A percentile compares a stretch with the other conserved stretches of the same genome.
phyloP scores from a whole-genome alignment of 2,797 vertebrate species.

The Sebastes kiyomatsui region DNA sequence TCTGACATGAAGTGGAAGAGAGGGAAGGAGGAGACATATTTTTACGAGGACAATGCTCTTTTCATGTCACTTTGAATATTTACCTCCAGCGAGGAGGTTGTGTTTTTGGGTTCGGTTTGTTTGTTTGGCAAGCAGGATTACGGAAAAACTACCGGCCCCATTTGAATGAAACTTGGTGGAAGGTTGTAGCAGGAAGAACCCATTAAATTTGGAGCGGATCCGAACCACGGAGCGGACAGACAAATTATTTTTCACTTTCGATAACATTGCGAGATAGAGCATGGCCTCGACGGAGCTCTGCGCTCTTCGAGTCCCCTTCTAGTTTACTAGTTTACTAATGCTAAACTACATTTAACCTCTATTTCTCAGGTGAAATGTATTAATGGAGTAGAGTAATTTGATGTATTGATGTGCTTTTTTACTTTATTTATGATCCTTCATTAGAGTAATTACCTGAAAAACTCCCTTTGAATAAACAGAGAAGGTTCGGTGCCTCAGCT shows the following conservation, averaged over 20 bases:
- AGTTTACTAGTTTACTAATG: not conserved
- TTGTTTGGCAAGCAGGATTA: not conserved
- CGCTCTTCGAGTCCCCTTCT: too few species aligned
- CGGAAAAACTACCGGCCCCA: not conserved
- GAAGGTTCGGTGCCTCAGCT: not conserved
- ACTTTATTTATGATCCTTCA: not conserved
- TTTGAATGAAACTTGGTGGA: not conserved
- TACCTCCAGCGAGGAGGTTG: not conserved
- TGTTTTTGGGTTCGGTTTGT: not conserved
- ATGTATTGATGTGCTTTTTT: not conserved
- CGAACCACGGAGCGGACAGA: not conserved
- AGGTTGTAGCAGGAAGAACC: not conserved
- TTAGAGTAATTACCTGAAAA: not conserved
- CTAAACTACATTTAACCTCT: not conserved
- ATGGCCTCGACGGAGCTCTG: too few species aligned
- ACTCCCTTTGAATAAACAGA: not conserved
- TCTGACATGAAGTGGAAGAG: conserved; percentile 29
- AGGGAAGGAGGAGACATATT: not conserved
- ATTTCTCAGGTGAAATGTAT: not conserved
- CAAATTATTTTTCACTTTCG: not conserved
- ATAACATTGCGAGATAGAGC: not conserved
- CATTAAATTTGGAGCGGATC: not conserved
- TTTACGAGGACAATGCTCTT: not conserved
- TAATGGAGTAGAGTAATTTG: not conserved
- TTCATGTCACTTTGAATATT: not conserved